Percentiles rank a stretch among this genome's conserved stretches.
Evolutionary conservation across 2,797 vertebrate species (phyloP).

Genomic region (Eurystomus glaucurus): DNA sequence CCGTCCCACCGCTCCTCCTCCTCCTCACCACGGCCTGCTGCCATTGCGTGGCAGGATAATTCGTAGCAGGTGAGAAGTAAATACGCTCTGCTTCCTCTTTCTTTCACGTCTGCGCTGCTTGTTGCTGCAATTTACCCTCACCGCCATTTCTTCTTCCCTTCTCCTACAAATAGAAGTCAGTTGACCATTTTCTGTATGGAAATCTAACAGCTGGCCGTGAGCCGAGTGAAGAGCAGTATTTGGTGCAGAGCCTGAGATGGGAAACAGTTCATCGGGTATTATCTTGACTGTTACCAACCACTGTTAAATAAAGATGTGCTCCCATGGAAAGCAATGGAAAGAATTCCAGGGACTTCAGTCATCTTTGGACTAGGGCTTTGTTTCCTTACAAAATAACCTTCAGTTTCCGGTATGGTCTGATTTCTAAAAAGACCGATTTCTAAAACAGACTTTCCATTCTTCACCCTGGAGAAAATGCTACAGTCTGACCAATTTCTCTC

Average conservation of each 20-base stretch:
- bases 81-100: not conserved
- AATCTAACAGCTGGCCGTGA: not conserved
- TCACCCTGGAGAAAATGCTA: not conserved
- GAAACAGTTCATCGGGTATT: rapidly evolving
- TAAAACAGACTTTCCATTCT: not conserved
- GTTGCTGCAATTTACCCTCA: not conserved
- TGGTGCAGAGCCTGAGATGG: not conserved
- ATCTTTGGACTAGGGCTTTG: not conserved
- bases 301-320: not conserved
- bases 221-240: not conserved
- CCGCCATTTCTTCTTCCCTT: not conserved
- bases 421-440: not conserved
- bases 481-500: not conserved
- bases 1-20: not conserved
- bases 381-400: not conserved
- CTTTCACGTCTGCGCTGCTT: not conserved
- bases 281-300: not conserved
- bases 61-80: constrained; percentile 55
- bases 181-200: not conserved
- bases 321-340: constrained; percentile 2
- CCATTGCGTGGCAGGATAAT: constrained; percentile 26
- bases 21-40: not conserved
- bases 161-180: not conserved
- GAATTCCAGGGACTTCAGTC: not conserved
- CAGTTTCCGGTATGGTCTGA: not conserved